A percentile compares a stretch with the other conserved stretches of the same genome.
phyloP scores from a whole-genome alignment of 2,797 vertebrate species.

The Tamandua tetradactyla region DNA sequence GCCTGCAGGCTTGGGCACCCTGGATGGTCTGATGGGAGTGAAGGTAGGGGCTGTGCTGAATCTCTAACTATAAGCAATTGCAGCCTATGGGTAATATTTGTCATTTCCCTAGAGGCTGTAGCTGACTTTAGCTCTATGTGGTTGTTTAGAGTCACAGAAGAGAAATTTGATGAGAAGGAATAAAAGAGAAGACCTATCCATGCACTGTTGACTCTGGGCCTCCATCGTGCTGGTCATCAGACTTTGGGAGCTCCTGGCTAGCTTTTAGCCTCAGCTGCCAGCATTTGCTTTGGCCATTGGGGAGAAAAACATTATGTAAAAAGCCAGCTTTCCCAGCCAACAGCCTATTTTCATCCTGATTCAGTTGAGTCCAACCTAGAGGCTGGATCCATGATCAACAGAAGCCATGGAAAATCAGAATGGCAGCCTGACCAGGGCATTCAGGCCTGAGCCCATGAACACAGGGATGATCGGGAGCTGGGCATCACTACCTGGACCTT shows the following conservation, averaged over 20 bases:
- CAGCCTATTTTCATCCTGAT: conserved; percentile 85
- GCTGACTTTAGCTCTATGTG: conserved; percentile 47
- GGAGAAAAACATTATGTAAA: conserved; percentile 81
- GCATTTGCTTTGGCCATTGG: conserved; percentile 85
- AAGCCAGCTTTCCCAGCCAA: conserved; percentile 81
- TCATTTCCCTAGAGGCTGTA: conserved; percentile 52
- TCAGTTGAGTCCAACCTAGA: conserved; percentile 81
- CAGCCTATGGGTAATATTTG: not conserved
- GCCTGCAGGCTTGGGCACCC: not conserved
- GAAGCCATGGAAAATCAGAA: conserved; percentile 85
- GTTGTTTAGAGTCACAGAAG: conserved; percentile 63
- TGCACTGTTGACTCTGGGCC: conserved; percentile 69
- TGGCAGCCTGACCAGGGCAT: conserved; percentile 66
- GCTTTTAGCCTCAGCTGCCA: conserved; percentile 62
- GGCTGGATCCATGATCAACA: conserved; percentile 86
- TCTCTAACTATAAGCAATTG: not conserved
- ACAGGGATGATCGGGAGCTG: not conserved
- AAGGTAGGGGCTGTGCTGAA: not conserved
- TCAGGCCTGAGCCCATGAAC: conserved; percentile 60
- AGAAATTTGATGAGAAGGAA: conserved; percentile 62
- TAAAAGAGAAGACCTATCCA: conserved; percentile 57
- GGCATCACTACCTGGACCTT: not conserved
- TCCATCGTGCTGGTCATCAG: conserved; percentile 58
- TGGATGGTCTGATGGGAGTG: not conserved
- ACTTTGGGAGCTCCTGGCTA: conserved; percentile 65